Evolutionary conservation across 2,113 vertebrate genomes (phyloP), one percentile per base, ranked within the genome.

Genomic region (Periophthalmodon schlosseri): DNA sequence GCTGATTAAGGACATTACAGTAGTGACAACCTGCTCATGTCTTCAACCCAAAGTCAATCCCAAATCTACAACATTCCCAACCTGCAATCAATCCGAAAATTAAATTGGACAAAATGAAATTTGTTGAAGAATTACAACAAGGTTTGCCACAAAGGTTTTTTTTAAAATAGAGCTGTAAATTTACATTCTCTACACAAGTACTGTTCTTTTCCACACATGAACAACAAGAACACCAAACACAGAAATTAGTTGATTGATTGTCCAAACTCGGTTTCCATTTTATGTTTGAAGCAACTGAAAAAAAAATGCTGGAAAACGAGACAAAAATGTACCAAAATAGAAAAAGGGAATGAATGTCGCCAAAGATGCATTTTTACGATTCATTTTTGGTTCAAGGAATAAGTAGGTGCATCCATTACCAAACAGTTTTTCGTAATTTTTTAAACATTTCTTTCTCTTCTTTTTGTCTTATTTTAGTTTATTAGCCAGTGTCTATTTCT

Each of bases 151-250:
- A 91, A 97, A 60, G 96, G 96, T 95, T 96, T 96, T 96, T 96
- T 28, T 96, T 96, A 97, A 98, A 98, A 97, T 96, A 96, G 97
- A 98, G 97, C 96, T 96, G 95, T 97, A 98, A 97, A 98, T 98
- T 95, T 98, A 98, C 96, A 98, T 98, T 98, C 96, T 97, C 96
- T 98, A 98, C 96, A 97, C 96, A 96, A 97, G 95, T 97, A 98
- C 96, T 95, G 95, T 95, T 96, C 97, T 95, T 97, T 95, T 96
- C 96, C 95, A 97, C 97, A 98, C 95, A 93, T 94, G 95, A 97
- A 98, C 96, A 95, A 98, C 96, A 97, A 95, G 94, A 96, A 98
- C 96, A 97, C 95, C 93, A 96, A 96, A 98, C 96, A 96, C 96
- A 95, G 95, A 97, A 96, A 96, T 95, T 94, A 95, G 95, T 95